Evolutionary conservation across 2,888 invertebrate species (phyloP), one percentile per base, ranked within the genome.

Genomic region (Phymatocera aterrima): DNA sequence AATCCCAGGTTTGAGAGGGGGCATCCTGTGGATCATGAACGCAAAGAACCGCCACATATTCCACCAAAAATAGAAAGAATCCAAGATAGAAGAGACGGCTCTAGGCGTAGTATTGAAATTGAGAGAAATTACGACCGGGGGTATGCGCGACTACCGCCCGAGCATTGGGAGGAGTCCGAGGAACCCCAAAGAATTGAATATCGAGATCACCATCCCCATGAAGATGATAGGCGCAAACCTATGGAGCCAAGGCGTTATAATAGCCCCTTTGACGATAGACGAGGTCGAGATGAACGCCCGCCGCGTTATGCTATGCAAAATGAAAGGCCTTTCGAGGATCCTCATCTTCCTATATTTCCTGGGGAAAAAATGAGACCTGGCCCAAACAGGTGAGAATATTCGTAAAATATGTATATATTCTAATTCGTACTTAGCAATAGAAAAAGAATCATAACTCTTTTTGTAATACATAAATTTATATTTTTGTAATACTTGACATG

Each of bases 241-340:
- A 83, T 86, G 0, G 87, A 88, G 3, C 77, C 86, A 2, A 85
- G 88, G 28, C 84, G 90, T 12, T 91, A 91, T 81, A 90, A 90
- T 61, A 91, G 91, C 81, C 92, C 92, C 0, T 92, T 91, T 78
- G 91, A 91, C 34, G 88, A 89, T 12, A 85, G 92, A 81, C 87
- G 88, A 34, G 87, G 90, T 24, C 88, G 91, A 8, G 91, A 92
- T 1, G 92, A 92, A 18, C 86, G 91, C n/a, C 85, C 90, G 1
- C 64, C 88, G 6, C 83, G 90, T n/a, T 89, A 89, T 40, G 82
- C 84, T 8, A 83, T 85, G n/a, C 87, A 85, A n/a, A 64, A 40
- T 37, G 80, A 81, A 21, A 79, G 77, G 28, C 78, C 79, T 12
- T 83, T 83, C 48, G 81, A 83, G 21, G 82, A 81, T 48, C 78